phyloP scores from a whole-genome alignment of 2,888 invertebrate species.

The Rhyacophila evoluta region DNA sequence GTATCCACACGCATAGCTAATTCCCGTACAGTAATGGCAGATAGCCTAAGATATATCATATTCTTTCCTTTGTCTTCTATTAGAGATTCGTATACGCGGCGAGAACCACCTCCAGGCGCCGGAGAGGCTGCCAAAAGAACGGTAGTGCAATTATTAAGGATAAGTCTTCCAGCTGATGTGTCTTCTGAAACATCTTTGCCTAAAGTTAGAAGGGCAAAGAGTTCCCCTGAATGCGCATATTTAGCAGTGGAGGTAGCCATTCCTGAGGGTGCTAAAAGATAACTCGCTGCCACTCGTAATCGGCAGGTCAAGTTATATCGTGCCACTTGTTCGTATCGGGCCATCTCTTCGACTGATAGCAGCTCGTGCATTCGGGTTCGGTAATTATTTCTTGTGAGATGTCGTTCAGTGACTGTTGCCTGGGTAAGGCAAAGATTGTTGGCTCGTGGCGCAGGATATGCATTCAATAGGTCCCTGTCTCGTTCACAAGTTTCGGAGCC shows the following conservation, averaged over 20 bases:
- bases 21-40: constrained; percentile 74
- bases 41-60: constrained; percentile 79
- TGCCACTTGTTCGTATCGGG: constrained; percentile 76
- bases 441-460: constrained; percentile 76
- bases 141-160: constrained; percentile 80
- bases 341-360: constrained; percentile 82
- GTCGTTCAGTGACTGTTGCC: constrained; percentile 74
- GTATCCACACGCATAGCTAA: constrained; percentile 74
- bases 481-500: constrained; percentile 64
- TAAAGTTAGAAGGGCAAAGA: constrained; percentile 80
- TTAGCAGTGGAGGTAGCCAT: constrained; percentile 80
- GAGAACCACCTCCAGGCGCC: constrained; percentile 57
- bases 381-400: constrained; percentile 77
- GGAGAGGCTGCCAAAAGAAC: constrained; percentile 70
- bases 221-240: constrained; percentile 80
- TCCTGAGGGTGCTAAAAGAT: constrained; percentile 76
- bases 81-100: constrained; percentile 78
- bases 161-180: constrained; percentile 82
- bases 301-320: constrained; percentile 77
- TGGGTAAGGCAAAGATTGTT: constrained; percentile 77
- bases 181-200: constrained; percentile 84
- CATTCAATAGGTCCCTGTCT: constrained; percentile 69
- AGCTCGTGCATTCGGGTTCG: constrained; percentile 80
- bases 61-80: constrained; percentile 86
- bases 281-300: constrained; percentile 74